Conservation (phyloP, 2,797 vertebrate genomes). For the Chrysocyon brachyurus region DNA sequence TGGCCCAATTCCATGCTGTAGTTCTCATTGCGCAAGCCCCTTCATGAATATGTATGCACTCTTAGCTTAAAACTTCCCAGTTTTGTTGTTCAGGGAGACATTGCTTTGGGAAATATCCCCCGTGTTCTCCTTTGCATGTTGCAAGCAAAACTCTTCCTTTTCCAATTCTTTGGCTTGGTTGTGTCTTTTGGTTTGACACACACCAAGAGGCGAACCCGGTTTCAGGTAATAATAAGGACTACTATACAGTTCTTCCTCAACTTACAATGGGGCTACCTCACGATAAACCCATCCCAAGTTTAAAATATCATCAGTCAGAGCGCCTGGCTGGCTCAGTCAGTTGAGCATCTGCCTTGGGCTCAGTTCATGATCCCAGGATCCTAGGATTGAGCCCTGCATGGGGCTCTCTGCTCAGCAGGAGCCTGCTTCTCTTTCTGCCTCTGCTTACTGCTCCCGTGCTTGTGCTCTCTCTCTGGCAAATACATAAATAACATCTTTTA, state of each 20-base stretch:
- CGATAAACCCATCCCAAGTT: background rate
- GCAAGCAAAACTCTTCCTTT: background rate
- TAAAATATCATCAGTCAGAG: background rate
- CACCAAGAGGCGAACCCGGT: background rate
- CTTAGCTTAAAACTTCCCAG: background rate
- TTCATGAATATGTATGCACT: background rate
- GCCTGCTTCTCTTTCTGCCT: too few species aligned
- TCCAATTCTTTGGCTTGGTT: background rate
- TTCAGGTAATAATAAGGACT: background rate
- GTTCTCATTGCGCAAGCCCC: background rate
- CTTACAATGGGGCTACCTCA: background rate
- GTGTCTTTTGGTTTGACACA: background rate
- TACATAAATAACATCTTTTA: too few species aligned
- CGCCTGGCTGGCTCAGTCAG: too few species aligned
- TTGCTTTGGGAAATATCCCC: background rate
- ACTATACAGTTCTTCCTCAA: background rate
- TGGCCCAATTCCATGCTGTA: background rate
- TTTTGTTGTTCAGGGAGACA: background rate
- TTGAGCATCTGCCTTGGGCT: too few species aligned
- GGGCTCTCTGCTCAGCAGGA: too few species aligned
- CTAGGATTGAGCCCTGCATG: too few species aligned
- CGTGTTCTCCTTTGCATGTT: background rate
- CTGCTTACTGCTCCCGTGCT: too few species aligned
- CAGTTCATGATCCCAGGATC: too few species aligned
- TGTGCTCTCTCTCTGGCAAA: too few species aligned